phyloP scores from a whole-genome alignment of 1,140 invertebrate species.

The Agrilus planipennis region DNA sequence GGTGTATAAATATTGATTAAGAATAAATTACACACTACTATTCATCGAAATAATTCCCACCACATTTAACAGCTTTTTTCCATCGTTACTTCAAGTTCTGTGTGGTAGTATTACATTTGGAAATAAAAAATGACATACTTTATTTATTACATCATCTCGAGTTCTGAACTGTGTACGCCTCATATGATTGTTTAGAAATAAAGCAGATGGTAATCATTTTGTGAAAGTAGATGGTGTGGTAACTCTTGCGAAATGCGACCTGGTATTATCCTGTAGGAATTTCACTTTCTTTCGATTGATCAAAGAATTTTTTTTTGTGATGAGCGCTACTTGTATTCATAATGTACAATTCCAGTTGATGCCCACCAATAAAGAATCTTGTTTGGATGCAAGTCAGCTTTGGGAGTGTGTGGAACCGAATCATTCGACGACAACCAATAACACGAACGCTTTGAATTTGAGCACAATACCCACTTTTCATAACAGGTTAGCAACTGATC shows the following conservation, averaged over 20 bases:
- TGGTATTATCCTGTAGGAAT: too few species aligned
- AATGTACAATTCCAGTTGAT: not conserved
- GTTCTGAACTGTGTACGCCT: too few species aligned
- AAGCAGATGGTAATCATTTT: not conserved
- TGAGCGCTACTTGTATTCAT: not conserved
- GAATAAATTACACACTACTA: constrained; percentile 1
- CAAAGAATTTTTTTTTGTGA: not conserved
- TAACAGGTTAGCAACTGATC: not conserved
- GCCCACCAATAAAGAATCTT: constrained; percentile 1
- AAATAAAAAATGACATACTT: not conserved
- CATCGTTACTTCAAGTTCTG: constrained; percentile 3
- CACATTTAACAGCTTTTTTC: not conserved
- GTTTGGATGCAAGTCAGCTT: constrained; percentile 1
- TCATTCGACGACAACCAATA: constrained; percentile 3
- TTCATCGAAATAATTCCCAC: not conserved
- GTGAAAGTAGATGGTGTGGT: not conserved
- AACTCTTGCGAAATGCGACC: not conserved
- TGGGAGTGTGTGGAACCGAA: not conserved
- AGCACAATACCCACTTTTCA: constrained; percentile 2
- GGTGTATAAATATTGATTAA: too few species aligned
- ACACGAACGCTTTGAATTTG: constrained; percentile 5
- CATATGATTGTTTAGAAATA: constrained; percentile 1
- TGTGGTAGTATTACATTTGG: too few species aligned
- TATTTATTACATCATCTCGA: constrained; percentile 2
- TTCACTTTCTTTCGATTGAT: too few species aligned